phyloP scores from a whole-genome alignment of 2,113 vertebrate species.

The Willisornis vidua region DNA sequence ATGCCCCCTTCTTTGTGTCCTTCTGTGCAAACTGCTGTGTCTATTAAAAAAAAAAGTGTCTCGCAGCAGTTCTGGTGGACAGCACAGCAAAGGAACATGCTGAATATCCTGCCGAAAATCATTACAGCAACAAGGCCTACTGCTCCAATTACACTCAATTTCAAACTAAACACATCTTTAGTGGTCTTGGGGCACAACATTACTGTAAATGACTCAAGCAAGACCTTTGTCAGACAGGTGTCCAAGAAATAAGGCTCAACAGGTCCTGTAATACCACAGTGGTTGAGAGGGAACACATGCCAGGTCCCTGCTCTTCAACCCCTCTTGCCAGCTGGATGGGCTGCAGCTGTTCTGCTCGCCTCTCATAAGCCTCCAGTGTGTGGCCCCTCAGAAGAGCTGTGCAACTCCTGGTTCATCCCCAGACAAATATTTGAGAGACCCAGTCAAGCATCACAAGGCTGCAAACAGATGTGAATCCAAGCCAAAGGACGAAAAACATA shows the following conservation, averaged over 20 bases:
- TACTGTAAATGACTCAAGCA: background rate
- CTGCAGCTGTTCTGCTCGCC: background rate
- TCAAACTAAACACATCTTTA: constrained; percentile 81
- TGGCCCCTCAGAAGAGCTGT: background rate
- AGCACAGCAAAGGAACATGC: constrained; percentile 84
- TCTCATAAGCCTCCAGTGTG: rapidly evolving
- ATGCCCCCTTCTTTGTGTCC: background rate
- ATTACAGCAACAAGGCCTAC: constrained; percentile 80
- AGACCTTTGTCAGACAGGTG: background rate
- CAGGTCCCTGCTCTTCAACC: background rate
- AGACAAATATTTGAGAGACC: background rate
- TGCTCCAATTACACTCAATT: constrained; percentile 83
- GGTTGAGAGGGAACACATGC: background rate
- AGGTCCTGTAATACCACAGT: background rate
- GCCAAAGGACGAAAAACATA: background rate
- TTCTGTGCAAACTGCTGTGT: background rate
- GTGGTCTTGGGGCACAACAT: constrained; percentile 76
- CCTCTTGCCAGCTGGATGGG: background rate
- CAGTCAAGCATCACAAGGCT: background rate
- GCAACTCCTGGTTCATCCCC: background rate
- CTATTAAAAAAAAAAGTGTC: background rate
- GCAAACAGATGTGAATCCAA: background rate
- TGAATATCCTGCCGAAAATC: constrained; percentile 87
- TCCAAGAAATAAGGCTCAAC: background rate
- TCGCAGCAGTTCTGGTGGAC: constrained; percentile 83